Evolutionary conservation across 2,888 invertebrate species (phyloP).

Genomic region (Noctua pronuba): DNA sequence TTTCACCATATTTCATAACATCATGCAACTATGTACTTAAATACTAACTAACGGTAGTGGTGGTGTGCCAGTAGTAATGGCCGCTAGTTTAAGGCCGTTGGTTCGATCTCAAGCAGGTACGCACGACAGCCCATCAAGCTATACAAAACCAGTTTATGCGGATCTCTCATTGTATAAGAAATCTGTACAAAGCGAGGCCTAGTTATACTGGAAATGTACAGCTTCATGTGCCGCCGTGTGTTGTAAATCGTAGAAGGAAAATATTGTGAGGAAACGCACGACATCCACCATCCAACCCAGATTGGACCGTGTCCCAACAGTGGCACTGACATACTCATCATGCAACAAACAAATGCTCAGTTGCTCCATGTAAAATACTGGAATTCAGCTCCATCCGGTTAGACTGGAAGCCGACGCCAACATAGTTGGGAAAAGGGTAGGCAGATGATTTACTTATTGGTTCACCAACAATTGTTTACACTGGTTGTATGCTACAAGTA

Average conservation of each 20-base stretch:
- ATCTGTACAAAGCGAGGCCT: too few relatives aligned
- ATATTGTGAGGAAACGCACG: not conserved
- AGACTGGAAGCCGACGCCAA: not conserved
- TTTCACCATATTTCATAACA: slow-evolving; percentile 33
- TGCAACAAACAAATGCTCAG: not conserved
- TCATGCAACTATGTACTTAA: slow-evolving; percentile 8
- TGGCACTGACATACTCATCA: not conserved
- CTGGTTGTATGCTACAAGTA: too few relatives aligned
- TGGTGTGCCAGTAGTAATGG: not conserved
- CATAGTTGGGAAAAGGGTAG: not conserved
- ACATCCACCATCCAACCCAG: not conserved
- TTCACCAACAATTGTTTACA: too few relatives aligned
- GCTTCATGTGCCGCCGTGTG: too few relatives aligned
- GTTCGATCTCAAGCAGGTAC: not conserved
- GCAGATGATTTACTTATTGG: too few relatives aligned
- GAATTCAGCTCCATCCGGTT: too few relatives aligned
- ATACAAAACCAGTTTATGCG: too few relatives aligned
- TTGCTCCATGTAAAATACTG: too few relatives aligned
- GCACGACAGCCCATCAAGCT: too few relatives aligned
- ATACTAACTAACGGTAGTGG: too few relatives aligned
- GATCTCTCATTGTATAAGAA: too few relatives aligned
- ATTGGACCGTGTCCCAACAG: not conserved
- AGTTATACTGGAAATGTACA: too few relatives aligned
- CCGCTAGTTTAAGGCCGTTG: not conserved
- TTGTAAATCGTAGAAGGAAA: not conserved